These are phyloP conservation scores for Muscina levida DNA, from an alignment of 2,888 invertebrate genomes.

Conservation along the genomic window DNA sequence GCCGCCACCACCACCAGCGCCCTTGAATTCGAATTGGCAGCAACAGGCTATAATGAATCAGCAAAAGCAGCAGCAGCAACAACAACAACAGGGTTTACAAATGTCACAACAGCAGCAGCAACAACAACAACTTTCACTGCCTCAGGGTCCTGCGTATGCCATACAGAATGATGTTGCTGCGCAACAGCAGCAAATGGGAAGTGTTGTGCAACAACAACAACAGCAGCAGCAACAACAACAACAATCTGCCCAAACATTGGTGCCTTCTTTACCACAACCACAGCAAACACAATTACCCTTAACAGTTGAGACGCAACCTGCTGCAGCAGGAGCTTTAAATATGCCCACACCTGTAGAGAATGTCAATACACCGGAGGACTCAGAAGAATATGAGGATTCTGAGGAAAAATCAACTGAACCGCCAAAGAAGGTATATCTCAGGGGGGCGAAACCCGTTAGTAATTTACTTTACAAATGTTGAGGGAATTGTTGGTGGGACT, in stretches of 20 bases:
- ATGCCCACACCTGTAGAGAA: constrained; percentile 62
- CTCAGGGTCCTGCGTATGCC: constrained; percentile 27
- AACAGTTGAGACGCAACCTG: constrained; percentile 31
- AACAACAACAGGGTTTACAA: constrained; percentile 36
- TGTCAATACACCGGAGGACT: constrained; percentile 43
- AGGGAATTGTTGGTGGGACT: no score
- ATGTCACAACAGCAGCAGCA: constrained; percentile 24
- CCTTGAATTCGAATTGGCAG: constrained; percentile 60
- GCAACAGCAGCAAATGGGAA: constrained; percentile 29
- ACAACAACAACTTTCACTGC: constrained; percentile 54
- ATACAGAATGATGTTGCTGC: constrained; percentile 11
- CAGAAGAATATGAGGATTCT: constrained; percentile 74
- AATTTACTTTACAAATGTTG: not conserved
- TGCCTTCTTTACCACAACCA: constrained; percentile 59
- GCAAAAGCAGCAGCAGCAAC: constrained; percentile 55
- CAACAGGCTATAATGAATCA: constrained; percentile 60
- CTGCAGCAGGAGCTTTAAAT: constrained; percentile 41
- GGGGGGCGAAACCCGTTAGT: not conserved
- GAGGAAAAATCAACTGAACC: constrained; percentile 76
- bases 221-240: constrained; percentile 38
- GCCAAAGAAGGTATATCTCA: constrained; percentile 73
- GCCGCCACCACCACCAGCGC: constrained; percentile 57
- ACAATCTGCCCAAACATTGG: constrained; percentile 55
- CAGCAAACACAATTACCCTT: constrained; percentile 22
- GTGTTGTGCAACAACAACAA: no score